These are phyloP conservation scores for Loriculus beryllinus DNA, from an alignment of 2,797 vertebrate species.

Conservation along the genomic window DNA sequence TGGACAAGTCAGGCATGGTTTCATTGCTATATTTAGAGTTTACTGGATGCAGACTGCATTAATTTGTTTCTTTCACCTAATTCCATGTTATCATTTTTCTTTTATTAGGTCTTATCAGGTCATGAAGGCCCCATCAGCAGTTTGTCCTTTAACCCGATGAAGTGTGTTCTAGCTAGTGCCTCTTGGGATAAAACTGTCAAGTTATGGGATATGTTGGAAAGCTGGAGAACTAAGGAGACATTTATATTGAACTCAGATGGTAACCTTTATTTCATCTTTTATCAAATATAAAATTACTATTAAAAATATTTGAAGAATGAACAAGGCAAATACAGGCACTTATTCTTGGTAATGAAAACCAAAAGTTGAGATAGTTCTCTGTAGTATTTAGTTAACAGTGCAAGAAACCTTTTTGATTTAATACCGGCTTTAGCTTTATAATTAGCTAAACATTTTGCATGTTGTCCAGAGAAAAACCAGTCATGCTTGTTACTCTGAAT, in stretches of 20 bases:
- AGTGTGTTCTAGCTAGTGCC: conserved; percentile 87
- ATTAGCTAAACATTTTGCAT: neutral
- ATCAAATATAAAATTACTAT: neutral
- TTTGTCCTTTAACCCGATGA: conserved; percentile 89
- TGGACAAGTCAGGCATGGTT: neutral
- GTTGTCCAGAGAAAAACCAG: neutral
- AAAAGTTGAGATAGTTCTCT: neutral
- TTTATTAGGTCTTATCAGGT: conserved; percentile 85
- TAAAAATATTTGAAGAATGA: neutral
- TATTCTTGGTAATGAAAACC: neutral
- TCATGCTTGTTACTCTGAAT: neutral
- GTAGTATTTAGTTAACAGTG: neutral
- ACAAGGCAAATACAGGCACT: neutral
- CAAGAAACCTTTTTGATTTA: neutral
- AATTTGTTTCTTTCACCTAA: neutral
- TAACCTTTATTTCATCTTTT: conserved; percentile 58
- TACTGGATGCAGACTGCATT: neutral
- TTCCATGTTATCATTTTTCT: neutral
- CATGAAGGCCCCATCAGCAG: conserved; percentile 92
- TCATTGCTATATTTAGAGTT: neutral
- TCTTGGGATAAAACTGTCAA: conserved; percentile 94
- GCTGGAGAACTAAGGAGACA: conserved; percentile 93
- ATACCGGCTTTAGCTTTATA: neutral
- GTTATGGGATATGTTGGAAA: conserved; percentile 96
- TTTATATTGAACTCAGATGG: conserved; percentile 86